Evolutionary conservation across 2,113 vertebrate species (phyloP).

Genomic region (Tachysurus vachellii): DNA sequence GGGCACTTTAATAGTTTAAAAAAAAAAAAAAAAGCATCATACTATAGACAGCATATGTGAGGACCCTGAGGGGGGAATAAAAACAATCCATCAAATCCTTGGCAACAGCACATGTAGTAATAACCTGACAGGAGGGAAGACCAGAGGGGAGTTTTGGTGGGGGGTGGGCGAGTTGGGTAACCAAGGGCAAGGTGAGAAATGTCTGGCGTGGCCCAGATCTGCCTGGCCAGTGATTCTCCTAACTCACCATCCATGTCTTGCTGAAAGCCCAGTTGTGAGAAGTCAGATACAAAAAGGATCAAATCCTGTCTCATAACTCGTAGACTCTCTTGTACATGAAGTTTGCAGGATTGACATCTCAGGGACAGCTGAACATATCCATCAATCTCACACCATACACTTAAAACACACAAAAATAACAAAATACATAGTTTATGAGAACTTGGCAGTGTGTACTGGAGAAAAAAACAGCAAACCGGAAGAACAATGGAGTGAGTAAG

Average conservation of each 20-base stretch:
- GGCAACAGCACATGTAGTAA: slow-evolving; percentile 12
- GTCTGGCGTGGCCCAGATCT: slow-evolving; percentile 36
- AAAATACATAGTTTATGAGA: slow-evolving; percentile 7
- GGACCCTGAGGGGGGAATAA: slow-evolving; percentile 28
- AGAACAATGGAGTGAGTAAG: neutral
- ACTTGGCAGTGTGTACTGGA: neutral
- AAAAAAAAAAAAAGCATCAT: neutral
- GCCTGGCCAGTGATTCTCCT: slow-evolving; percentile 28
- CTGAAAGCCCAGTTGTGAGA: neutral
- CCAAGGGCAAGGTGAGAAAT: slow-evolving; percentile 41
- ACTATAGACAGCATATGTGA: slow-evolving; percentile 17
- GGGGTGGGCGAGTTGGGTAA: neutral
- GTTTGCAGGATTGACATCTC: neutral
- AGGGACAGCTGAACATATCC: neutral
- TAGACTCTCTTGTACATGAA: too few relatives aligned
- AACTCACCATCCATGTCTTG: neutral
- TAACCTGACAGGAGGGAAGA: slow-evolving; percentile 31
- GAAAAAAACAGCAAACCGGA: neutral
- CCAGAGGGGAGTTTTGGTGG: neutral
- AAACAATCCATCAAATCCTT: slow-evolving; percentile 13
- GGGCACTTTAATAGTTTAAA: neutral
- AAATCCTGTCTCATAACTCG: neutral
- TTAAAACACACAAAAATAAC: neutral
- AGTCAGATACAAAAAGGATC: neutral
- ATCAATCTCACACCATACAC: neutral